A percentile compares a stretch with the other conserved stretches of the same genome.
Conservation (phyloP, 2,888 invertebrate genomes). For the Icerya purchasi region DNA sequence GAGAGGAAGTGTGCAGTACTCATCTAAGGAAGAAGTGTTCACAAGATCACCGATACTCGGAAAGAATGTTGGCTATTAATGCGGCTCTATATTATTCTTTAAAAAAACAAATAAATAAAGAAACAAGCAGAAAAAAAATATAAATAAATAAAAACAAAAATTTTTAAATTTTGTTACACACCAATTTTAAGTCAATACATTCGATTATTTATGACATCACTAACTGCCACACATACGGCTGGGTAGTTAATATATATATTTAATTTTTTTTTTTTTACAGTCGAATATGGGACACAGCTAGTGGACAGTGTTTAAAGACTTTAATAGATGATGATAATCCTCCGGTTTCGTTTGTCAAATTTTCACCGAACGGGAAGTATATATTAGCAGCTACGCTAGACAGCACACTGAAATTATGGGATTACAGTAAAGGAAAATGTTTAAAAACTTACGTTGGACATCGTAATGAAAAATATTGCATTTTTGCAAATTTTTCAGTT, state of each 20-base stretch:
- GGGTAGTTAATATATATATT: no score
- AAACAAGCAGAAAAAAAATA: no score
- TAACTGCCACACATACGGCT: not conserved
- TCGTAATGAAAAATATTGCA: constrained; percentile 97
- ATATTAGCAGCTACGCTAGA: constrained; percentile 95
- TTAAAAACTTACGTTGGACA: constrained; percentile 96
- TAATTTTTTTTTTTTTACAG: constrained; percentile 35
- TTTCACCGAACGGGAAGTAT: constrained; percentile 98
- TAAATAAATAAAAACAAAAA: no score
- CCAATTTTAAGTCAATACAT: not conserved
- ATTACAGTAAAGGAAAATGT: constrained; percentile 96
- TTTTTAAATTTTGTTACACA: not conserved
- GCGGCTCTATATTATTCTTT: no score
- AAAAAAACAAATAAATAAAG: no score
- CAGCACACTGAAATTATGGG: constrained; percentile 96
- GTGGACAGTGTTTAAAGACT: constrained; percentile 96
- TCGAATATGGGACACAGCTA: constrained; percentile 99
- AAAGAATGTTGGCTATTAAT: no score
- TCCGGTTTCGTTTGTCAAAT: constrained; percentile 97
- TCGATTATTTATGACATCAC: not conserved
- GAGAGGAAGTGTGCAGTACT: no score
- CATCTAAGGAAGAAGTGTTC: no score
- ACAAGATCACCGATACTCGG: no score
- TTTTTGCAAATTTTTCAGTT: constrained; percentile 98
- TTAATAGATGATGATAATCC: constrained; percentile 98